Conservation (phyloP, 2,113 vertebrate species). For the Ceratotherium simum region DNA sequence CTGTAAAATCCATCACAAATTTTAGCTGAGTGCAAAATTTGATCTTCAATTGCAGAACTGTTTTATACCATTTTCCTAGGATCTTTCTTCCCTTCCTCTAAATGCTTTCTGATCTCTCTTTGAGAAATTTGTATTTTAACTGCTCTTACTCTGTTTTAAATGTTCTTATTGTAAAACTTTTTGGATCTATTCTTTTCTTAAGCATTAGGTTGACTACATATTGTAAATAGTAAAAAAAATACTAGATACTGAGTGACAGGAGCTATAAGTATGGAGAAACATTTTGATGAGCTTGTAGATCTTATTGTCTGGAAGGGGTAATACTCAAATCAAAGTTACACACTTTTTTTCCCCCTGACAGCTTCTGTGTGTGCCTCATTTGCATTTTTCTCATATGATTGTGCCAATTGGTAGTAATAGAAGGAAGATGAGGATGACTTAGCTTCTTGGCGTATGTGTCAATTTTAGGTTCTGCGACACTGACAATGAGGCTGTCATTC, state of each 20-base stretch:
- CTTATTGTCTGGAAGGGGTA: background rate
- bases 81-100: background rate
- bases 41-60: background rate
- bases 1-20: background rate
- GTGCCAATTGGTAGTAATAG: slow-evolving; percentile 33
- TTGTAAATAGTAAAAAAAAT: slow-evolving; percentile 13
- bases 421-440: slow-evolving; percentile 49
- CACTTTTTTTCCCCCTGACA: background rate
- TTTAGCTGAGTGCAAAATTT: slow-evolving; percentile 49
- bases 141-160: background rate
- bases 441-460: slow-evolving; percentile 17
- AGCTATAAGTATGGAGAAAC: background rate
- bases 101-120: background rate
- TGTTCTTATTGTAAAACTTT: background rate
- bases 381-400: slow-evolving; percentile 49
- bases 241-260: background rate
- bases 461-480: background rate
- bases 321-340: background rate
- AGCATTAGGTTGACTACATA: background rate
- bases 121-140: background rate
- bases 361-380: background rate
- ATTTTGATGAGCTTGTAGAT: background rate
- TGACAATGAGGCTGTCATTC: slow-evolving; percentile 18
- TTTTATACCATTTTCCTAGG: background rate
- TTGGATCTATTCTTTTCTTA: background rate